Evolutionary conservation across 2,888 invertebrate species (phyloP).

Genomic region (Amphipyra berbera): DNA sequence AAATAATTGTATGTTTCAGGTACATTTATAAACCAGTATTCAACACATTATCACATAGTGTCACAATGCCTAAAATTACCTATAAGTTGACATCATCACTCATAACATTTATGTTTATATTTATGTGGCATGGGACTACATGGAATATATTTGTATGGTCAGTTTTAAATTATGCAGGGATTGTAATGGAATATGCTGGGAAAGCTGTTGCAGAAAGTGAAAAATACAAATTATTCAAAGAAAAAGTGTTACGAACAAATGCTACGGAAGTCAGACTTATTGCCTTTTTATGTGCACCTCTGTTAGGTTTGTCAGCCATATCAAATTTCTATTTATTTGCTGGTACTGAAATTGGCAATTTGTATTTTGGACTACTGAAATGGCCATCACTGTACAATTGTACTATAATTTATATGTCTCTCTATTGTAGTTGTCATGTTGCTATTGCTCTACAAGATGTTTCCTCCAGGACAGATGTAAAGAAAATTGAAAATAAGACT

Average conservation of each 20-base stretch:
- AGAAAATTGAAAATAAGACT: slow-evolving; percentile 53
- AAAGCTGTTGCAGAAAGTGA: slow-evolving; percentile 83
- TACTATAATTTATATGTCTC: slow-evolving; percentile 70
- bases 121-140: slow-evolving; percentile 96
- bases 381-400: slow-evolving; percentile 76
- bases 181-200: slow-evolving; percentile 92
- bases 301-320: slow-evolving; percentile 94
- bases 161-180: slow-evolving; percentile 95
- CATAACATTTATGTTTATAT: slow-evolving; percentile 95
- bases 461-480: slow-evolving; percentile 75
- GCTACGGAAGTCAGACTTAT: slow-evolving; percentile 90
- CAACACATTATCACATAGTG: slow-evolving; percentile 68
- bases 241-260: slow-evolving; percentile 75
- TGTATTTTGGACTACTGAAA: slow-evolving; percentile 91
- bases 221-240: slow-evolving; percentile 83
- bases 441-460: slow-evolving; percentile 82
- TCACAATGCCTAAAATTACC: slow-evolving; percentile 75
- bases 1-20: slow-evolving; percentile 84
- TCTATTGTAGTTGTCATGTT: slow-evolving; percentile 86
- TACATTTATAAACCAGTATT: slow-evolving; percentile 95
- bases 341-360: slow-evolving; percentile 92
- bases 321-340: slow-evolving; percentile 97
- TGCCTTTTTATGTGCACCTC: slow-evolving; percentile 92
- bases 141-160: slow-evolving; percentile 95
- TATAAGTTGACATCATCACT: slow-evolving; percentile 93